Conservation (phyloP, 1,140 invertebrate genomes). For the Tetragonula clypearis region DNA sequence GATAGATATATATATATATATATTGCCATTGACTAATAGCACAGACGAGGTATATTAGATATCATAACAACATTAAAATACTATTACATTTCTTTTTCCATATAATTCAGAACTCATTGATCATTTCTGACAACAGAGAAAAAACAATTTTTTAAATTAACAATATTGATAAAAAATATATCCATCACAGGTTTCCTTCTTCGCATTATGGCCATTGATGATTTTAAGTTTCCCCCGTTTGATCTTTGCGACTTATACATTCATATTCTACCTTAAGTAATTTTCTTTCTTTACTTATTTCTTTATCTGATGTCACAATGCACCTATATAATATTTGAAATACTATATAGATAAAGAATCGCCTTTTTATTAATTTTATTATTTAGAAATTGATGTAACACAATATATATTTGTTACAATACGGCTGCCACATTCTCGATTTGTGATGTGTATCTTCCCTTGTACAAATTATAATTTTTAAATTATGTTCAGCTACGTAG, state of each 20-base stretch:
- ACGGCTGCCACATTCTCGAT: too few relatives aligned
- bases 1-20: too few relatives aligned
- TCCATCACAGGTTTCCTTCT: too few relatives aligned
- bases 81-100: too few relatives aligned
- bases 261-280: background rate
- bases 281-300: too few relatives aligned
- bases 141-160: conserved; percentile 68
- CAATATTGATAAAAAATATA: conserved; percentile 76
- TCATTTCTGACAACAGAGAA: conserved; percentile 52
- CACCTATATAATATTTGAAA: too few relatives aligned
- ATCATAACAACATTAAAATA: too few relatives aligned
- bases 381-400: conserved; percentile 55
- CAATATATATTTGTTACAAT: conserved; percentile 54
- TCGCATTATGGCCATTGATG: conserved; percentile 47
- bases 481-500: conserved; percentile 6
- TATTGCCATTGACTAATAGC: too few relatives aligned
- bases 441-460: conserved; percentile 23
- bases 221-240: conserved; percentile 30
- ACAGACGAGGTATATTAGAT: too few relatives aligned
- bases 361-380: conserved; percentile 11
- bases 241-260: conserved; percentile 39
- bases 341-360: too few relatives aligned
- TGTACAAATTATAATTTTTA: conserved; percentile 45
- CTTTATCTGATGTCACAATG: too few relatives aligned
- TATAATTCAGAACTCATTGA: background rate